Evolutionary conservation across 1,140 invertebrate species (phyloP), one percentile per base, ranked within the genome.

Genomic region (Cecropterus lyciades): DNA sequence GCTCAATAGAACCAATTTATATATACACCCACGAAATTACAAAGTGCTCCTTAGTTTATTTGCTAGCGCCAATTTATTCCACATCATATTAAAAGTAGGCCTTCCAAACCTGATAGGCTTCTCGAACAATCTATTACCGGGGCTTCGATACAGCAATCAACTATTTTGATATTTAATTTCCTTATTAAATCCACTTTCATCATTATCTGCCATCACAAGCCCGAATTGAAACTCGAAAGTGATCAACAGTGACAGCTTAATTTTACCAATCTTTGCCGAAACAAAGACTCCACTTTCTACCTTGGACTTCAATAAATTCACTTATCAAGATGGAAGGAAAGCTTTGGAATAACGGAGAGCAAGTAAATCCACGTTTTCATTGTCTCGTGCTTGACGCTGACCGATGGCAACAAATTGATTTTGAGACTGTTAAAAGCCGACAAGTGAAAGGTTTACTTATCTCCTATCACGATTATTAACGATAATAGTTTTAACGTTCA

Each of bases 281-380:
- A 84, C 73, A 80, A 85, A 79, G 72, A 27, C 56, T 17, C 56
- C 45, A 73, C 76, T 83, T 83, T 83, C 80, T 80, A 80, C 68
- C 65, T 75, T 65, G 64, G 56, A 67, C 65, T 73, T 79, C 71
- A 65, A 55, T 55, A 55, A 82, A 80, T n/a, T n/a, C n/a, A n/a
- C 68, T 80, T 77, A 80, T 83, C 79, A 69, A 79, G 78, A 83
- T 81, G 62, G 33, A 16, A 30, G 20, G n/a, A 49, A 75, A 71
- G 68, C 67, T 77, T 60, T 60, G 40, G 60, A 71, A 70, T 48
- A 62, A 51, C 57, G 71, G 69, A 64, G 59, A 67, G 62, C 69
- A 56, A 63, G 67, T 71, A 73, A 73, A 73, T 67, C 67, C 66
- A 68, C 55, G 52, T 69, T 80, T 71, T 72, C 67, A 76, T 82